Base-by-base conservation (phyloP, 2,113 vertebrate species). In the Vombatus ursinus region DNA sequence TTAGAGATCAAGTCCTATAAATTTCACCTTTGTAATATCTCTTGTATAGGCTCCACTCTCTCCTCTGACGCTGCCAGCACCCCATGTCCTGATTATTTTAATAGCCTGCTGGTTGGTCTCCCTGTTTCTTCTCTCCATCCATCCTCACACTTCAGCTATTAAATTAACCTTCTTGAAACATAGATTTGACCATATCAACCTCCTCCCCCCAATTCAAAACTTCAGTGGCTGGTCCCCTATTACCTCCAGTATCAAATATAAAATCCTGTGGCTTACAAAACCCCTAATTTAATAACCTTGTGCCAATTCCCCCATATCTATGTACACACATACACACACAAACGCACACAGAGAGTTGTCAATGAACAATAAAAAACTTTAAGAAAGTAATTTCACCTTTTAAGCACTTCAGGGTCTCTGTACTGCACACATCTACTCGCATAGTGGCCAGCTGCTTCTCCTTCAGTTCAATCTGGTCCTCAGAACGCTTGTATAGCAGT, bases 391-490 rank as follows among this genome's bases (percentile, higher is more conserved):
- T 44, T 95, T 97, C 98, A 99, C 99, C 99, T 99, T 99, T 99
- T 8, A 99, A 98, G 91, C 99, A 99, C 94, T 99, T 99, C 2
- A 99, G 99, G 0, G 99, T 99, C 95, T 99, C 99, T 0, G 99
- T 99, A 98, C 99, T 99, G 98, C 99, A 99, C 2, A 99, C 99
- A 0, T 99, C 99, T 94, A 99, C 98, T 61, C 99, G 97, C 98
- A 99, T 99, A 0, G 99, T 98, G 3, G 99, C 97, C 6, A 99
- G 98, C 98, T 99, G 99, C 96, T 99, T 99, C 98, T 99, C 99
- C 94, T 99, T 99, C 94, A 99, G 96, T 50, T 99, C 99, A 10
- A 99, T 99, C 97, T 99, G 99, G 51, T 99, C 99, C 89, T 99
- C 98, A 0, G 99, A 98, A 49, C 98, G 99, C 90, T 99, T 99